Conservation (phyloP, 2,113 vertebrate species). For the Dryoscopus gambensis region DNA sequence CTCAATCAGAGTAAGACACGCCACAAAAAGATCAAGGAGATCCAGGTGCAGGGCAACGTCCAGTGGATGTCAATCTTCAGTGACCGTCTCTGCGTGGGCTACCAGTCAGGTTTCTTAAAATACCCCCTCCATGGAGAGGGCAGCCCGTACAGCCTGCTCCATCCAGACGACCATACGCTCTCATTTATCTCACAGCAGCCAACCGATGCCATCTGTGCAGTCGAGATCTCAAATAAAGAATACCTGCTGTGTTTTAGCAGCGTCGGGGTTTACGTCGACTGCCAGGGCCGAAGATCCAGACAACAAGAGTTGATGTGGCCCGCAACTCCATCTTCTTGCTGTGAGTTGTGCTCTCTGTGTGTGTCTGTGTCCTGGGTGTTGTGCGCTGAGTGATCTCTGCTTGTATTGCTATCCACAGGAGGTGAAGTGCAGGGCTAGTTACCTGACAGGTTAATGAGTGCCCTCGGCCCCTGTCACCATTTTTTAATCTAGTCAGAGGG, state of each 20-base stretch:
- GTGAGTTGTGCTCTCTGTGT: slow-evolving; percentile 73
- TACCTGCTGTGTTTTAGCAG: slow-evolving; percentile 96
- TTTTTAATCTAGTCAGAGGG: background rate
- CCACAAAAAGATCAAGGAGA: slow-evolving; percentile 90
- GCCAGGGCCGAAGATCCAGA: slow-evolving; percentile 91
- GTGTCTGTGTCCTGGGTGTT: background rate
- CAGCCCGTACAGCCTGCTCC: slow-evolving; percentile 83
- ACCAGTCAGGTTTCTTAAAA: slow-evolving; percentile 90
- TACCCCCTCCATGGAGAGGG: slow-evolving; percentile 87
- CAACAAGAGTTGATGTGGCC: slow-evolving; percentile 99
- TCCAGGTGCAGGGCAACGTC: slow-evolving; percentile 86
- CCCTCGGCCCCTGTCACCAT: background rate
- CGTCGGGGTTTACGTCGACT: slow-evolving; percentile 95
- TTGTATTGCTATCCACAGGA: background rate
- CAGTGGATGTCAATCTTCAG: slow-evolving; percentile 97
- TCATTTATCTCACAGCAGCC: slow-evolving; percentile 89
- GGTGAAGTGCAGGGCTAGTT: background rate
- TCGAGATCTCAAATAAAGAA: slow-evolving; percentile 96
- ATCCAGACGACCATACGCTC: slow-evolving; percentile 91
- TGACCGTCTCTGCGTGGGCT: slow-evolving; percentile 91
- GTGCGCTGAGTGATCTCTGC: background rate
- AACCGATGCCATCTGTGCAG: slow-evolving; percentile 91
- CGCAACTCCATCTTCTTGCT: slow-evolving; percentile 85
- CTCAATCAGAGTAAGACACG: slow-evolving; percentile 90
- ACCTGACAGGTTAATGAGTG: background rate